phyloP scores from a whole-genome alignment of 2,797 vertebrate species.

The Clarias fuscus region DNA sequence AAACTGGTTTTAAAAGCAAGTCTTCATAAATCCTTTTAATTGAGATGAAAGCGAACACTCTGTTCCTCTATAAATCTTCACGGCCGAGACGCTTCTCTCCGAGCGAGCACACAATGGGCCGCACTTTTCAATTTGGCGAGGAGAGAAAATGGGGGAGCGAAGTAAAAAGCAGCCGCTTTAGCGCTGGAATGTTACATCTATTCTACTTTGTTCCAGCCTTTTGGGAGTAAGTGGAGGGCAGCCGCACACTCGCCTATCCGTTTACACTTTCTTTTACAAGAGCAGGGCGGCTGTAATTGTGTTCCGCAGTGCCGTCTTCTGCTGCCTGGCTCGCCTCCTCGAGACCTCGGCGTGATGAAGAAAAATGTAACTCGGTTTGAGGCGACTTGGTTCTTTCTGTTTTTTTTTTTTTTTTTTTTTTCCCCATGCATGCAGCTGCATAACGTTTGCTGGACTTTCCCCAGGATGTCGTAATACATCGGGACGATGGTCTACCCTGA shows the following conservation, averaged over 20 bases:
- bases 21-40: conserved; percentile 64
- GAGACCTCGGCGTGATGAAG: conserved; percentile 81
- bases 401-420: not conserved
- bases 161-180: conserved; percentile 65
- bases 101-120: conserved; percentile 54
- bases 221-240: conserved; percentile 67
- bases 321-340: conserved; percentile 73
- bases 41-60: conserved; percentile 54
- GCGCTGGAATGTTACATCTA: conserved; percentile 73
- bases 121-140: conserved; percentile 71
- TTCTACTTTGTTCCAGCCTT: conserved; percentile 80
- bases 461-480: not conserved
- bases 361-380: conserved; percentile 80
- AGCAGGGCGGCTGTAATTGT: conserved; percentile 80
- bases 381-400: conserved; percentile 59
- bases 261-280: conserved; percentile 77
- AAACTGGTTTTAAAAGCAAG: conserved; percentile 46
- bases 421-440: conserved; percentile 64
- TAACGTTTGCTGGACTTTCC: conserved; percentile 49
- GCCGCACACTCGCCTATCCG: conserved; percentile 70
- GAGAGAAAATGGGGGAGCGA: conserved; percentile 63
- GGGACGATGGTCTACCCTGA: not conserved
- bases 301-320: conserved; percentile 74
- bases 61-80: conserved; percentile 56
- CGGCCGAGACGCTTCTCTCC: conserved; percentile 48